phyloP scores from a whole-genome alignment of 2,113 vertebrate genomes.

The Dolichotis patagonum region DNA sequence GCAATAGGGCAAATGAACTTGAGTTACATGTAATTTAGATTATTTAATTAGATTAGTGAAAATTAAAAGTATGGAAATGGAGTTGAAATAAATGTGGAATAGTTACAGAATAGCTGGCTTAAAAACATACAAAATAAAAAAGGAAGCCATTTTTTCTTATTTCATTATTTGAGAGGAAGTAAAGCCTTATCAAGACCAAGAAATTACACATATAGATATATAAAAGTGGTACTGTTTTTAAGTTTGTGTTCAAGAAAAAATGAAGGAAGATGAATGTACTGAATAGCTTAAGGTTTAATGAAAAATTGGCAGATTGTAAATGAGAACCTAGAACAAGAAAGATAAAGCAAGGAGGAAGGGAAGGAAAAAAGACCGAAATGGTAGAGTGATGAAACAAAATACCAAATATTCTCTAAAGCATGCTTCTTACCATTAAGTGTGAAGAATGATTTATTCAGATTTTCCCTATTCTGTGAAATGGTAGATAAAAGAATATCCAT shows the following conservation, averaged over 20 bases:
- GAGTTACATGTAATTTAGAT: not conserved
- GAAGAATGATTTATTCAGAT: not conserved
- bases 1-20: not conserved
- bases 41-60: not conserved
- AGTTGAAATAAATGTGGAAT: not conserved
- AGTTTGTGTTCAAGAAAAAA: not conserved
- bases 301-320: not conserved
- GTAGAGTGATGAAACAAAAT: not conserved
- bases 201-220: not conserved
- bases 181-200: not conserved
- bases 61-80: not conserved
- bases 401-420: not conserved
- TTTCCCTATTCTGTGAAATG: not conserved
- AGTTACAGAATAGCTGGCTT: not conserved
- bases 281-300: not conserved
- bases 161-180: not conserved
- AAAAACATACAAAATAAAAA: not conserved
- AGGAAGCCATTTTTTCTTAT: not conserved
- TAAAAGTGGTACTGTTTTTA: not conserved
- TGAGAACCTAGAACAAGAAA: not conserved
- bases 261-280: not conserved
- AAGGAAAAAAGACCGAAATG: not conserved
- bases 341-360: not conserved
- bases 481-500: not conserved
- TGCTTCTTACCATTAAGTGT: not conserved